phyloP scores from a whole-genome alignment of 2,888 invertebrate genomes.

The Xanthostigma xanthostigma region DNA sequence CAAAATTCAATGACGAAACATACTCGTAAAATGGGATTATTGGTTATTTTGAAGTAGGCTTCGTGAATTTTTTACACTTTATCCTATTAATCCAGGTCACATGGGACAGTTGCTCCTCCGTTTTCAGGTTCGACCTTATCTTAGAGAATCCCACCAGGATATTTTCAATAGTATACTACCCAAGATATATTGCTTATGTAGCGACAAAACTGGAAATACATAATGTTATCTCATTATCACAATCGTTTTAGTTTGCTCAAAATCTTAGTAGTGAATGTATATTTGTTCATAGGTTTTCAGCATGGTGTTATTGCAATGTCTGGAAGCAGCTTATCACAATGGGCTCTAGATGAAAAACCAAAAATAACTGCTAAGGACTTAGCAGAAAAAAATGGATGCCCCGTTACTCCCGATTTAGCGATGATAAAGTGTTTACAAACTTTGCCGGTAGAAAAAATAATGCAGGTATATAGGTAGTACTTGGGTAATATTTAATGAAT shows the following conservation, averaged over 20 bases:
- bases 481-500: conserved; percentile 13
- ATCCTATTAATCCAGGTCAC: no score
- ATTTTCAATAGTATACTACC: no score
- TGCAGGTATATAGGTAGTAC: conserved; percentile 28
- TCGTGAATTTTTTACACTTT: no score
- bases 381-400: conserved; percentile 48
- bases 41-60: no score
- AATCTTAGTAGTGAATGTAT: conserved; percentile 2
- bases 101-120: no score
- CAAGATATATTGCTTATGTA: no score
- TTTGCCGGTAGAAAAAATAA: conserved; percentile 27
- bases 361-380: conserved; percentile 41
- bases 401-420: conserved; percentile 37
- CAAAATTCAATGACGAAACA: no score
- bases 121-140: no score
- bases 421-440: conserved; percentile 51
- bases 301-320: conserved; percentile 59
- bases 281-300: conserved; percentile 23
- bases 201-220: no score
- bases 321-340: conserved; percentile 56
- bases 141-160: no score
- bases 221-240: neutral
- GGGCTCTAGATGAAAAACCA: conserved; percentile 50
- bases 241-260: neutral
- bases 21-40: no score